Percentiles rank a stretch among this genome's conserved stretches.
These are phyloP conservation scores for Nomia melanderi DNA, from an alignment of 1,140 invertebrate genomes.

Conservation along the genomic window DNA sequence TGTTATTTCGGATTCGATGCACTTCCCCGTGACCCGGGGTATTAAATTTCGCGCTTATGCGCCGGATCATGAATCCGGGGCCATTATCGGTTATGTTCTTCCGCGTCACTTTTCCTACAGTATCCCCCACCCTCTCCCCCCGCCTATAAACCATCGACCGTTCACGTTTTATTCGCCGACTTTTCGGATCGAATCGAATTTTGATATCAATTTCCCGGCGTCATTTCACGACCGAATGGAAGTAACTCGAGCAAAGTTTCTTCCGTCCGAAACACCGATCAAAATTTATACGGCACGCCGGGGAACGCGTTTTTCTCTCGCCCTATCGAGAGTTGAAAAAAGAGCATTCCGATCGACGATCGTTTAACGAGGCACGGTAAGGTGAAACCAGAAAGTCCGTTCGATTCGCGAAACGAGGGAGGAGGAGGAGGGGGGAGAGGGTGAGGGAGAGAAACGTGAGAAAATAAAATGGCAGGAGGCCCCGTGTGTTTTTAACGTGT, in stretches of 20 bases:
- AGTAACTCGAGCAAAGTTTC: not conserved
- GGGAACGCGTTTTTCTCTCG: not conserved
- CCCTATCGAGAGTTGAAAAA: too few relatives aligned
- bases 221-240: not conserved
- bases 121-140: not conserved
- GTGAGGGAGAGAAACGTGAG: too few relatives aligned
- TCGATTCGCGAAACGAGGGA: too few relatives aligned
- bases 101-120: constrained; percentile 20
- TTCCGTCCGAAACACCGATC: not conserved
- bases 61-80: constrained; percentile 15
- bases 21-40: not conserved
- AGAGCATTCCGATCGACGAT: too few relatives aligned
- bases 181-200: constrained; percentile 16
- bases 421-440: too few relatives aligned
- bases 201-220: constrained; percentile 13
- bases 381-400: too few relatives aligned
- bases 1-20: constrained; percentile 30
- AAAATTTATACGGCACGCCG: not conserved
- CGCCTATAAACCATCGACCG: not conserved
- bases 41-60: constrained; percentile 29
- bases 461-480: too few relatives aligned
- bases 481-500: too few relatives aligned
- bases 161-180: constrained; percentile 12
- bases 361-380: too few relatives aligned
- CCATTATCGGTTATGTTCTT: constrained; percentile 34